Evolutionary conservation across 2,888 invertebrate genomes (phyloP).

Genomic region (Dioctria rufipes): DNA sequence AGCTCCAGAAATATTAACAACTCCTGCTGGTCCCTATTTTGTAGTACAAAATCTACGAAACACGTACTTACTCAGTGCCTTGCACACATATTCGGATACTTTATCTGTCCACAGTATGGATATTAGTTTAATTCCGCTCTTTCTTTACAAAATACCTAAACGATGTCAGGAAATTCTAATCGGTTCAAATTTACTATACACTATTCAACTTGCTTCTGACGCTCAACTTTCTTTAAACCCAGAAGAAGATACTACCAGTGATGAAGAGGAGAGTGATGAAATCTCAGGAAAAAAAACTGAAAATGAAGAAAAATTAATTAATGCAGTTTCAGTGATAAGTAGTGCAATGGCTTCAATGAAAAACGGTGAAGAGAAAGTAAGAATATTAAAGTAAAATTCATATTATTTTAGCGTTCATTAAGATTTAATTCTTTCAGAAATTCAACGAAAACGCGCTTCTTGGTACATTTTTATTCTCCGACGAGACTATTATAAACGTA

Average conservation of each 20-base stretch:
- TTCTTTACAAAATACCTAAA: slow-evolving; percentile 79
- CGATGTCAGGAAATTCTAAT: slow-evolving; percentile 77
- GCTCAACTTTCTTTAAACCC: slow-evolving; percentile 3
- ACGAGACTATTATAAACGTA: slow-evolving; percentile 69
- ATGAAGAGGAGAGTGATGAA: slow-evolving; percentile 53
- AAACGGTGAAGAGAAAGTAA: slow-evolving; percentile 66
- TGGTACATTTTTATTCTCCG: slow-evolving; percentile 68
- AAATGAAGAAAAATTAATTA: slow-evolving; percentile 61
- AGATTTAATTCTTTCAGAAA: slow-evolving; percentile 61
- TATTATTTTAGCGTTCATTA: neutral
- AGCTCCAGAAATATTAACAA: slow-evolving; percentile 69
- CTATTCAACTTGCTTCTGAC: slow-evolving; percentile 70
- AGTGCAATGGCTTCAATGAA: slow-evolving; percentile 70
- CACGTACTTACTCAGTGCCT: slow-evolving; percentile 69
- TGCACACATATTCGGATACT: slow-evolving; percentile 69
- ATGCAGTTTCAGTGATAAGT: slow-evolving; percentile 70
- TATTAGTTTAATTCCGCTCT: slow-evolving; percentile 78
- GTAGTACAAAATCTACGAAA: slow-evolving; percentile 69
- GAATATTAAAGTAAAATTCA: neutral
- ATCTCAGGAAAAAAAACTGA: slow-evolving; percentile 60
- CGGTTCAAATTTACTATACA: slow-evolving; percentile 79
- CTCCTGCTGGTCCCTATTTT: slow-evolving; percentile 68
- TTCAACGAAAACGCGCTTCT: slow-evolving; percentile 67
- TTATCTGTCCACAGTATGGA: slow-evolving; percentile 77
- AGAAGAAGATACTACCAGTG: neutral